These are phyloP conservation scores for Cecidostiba fungosa DNA, from an alignment of 2,888 invertebrate species.

Conservation along the genomic window DNA sequence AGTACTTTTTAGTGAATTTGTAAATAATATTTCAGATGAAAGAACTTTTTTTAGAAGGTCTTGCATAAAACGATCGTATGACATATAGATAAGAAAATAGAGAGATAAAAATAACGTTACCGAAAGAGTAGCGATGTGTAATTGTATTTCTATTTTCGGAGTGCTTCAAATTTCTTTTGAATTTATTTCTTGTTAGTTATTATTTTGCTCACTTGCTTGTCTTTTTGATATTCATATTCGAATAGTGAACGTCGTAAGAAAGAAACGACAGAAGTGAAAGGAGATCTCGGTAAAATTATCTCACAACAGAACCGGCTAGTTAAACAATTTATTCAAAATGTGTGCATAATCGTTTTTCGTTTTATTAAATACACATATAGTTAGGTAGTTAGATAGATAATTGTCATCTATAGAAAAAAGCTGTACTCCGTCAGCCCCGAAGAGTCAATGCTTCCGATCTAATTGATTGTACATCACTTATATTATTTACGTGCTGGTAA, in stretches of 20 bases:
- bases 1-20: conserved; percentile 42
- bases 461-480: conserved; percentile 60
- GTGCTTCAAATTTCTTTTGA: conserved; percentile 17
- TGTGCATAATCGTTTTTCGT: conserved; percentile 59
- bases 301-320: conserved; percentile 48
- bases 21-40: conserved; percentile 41
- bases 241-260: conserved; percentile 26
- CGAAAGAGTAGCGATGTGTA: conserved; percentile 25
- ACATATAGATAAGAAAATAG: conserved; percentile 59
- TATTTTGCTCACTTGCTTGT: conserved; percentile 28
- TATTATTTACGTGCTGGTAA: conserved; percentile 53
- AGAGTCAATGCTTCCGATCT: conserved; percentile 61
- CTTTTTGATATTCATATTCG: conserved; percentile 39
- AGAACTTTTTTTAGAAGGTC: conserved; percentile 44
- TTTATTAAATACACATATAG: conserved; percentile 51
- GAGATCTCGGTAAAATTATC: conserved; percentile 53
- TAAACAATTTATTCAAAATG: conserved; percentile 55
- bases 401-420: conserved; percentile 54
- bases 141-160: conserved; percentile 26
- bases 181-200: conserved; percentile 30
- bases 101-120: conserved; percentile 65
- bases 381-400: conserved; percentile 63
- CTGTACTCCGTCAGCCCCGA: conserved; percentile 51
- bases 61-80: conserved; percentile 48
- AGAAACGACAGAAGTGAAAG: conserved; percentile 60